Evolutionary conservation across 1,140 invertebrate genomes (phyloP).

Genomic region (Gerris buenoi): DNA sequence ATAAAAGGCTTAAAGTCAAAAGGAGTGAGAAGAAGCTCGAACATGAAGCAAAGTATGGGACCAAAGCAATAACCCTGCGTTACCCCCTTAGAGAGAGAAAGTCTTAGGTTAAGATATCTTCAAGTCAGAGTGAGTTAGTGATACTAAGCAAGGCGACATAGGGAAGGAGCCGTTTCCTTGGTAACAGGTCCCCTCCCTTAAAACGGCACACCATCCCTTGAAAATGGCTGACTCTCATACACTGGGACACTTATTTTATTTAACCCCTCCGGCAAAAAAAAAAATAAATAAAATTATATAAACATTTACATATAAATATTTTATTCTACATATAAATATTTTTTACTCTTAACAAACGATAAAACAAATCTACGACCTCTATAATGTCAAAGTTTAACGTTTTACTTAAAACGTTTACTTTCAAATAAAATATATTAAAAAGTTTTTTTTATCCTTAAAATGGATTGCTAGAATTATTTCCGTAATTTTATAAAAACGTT

Average conservation of each 20-base stretch:
- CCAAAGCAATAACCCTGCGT: not conserved
- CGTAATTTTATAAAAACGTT: too few relatives aligned
- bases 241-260: not conserved
- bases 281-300: not conserved
- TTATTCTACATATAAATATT: too few relatives aligned
- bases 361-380: too few relatives aligned
- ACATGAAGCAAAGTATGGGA: not conserved
- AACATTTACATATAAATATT: not conserved
- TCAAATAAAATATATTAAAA: too few relatives aligned
- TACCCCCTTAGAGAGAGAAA: not conserved
- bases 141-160: not conserved
- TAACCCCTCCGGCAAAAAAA: not conserved
- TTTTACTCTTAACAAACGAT: too few relatives aligned
- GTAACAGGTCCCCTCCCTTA: constrained; percentile 15
- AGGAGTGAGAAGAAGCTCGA: too few relatives aligned
- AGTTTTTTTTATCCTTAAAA: too few relatives aligned
- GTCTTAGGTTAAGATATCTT: not conserved
- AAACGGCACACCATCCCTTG: not conserved
- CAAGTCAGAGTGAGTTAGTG: not conserved
- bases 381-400: too few relatives aligned
- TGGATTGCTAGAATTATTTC: too few relatives aligned
- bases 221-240: not conserved
- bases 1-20: too few relatives aligned
- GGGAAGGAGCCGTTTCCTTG: constrained; percentile 27
- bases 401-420: too few relatives aligned